Evolutionary conservation across 2,113 vertebrate genomes (phyloP).

Genomic region (Myotis yumanensis): DNA sequence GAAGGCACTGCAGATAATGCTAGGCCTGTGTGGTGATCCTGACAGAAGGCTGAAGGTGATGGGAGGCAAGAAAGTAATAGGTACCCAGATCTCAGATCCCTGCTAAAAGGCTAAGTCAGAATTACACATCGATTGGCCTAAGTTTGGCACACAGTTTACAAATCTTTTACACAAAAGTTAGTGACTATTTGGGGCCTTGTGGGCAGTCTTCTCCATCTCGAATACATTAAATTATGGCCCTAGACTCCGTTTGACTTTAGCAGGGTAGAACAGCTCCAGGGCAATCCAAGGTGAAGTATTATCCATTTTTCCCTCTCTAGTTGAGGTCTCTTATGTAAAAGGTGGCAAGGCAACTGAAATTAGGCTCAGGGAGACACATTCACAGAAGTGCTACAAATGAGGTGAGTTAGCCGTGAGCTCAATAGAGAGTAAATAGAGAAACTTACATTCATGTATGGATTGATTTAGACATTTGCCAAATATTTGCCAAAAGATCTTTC

Average conservation of each 20-base stretch:
- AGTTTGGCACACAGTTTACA: background rate
- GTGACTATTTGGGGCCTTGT: background rate
- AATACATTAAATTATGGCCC: background rate
- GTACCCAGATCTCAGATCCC: background rate
- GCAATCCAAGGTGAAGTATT: background rate
- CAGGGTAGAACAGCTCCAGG: background rate
- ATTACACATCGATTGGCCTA: background rate
- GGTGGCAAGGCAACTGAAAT: background rate
- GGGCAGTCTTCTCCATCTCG: background rate
- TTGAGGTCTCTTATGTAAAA: background rate
- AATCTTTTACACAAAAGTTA: background rate
- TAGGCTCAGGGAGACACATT: background rate
- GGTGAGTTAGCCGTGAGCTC: background rate
- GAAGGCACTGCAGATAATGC: background rate
- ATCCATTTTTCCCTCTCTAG: background rate
- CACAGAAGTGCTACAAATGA: background rate
- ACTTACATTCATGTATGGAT: conserved; percentile 11
- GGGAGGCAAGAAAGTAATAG: background rate
- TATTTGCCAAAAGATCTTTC: conserved; percentile 52
- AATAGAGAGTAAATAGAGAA: background rate
- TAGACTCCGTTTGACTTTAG: background rate
- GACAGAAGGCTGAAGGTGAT: background rate
- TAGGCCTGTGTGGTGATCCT: no score
- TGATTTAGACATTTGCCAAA: conserved; percentile 50
- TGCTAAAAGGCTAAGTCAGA: background rate